These are phyloP conservation scores for Antitype chi DNA, from an alignment of 2,888 invertebrate species.

Conservation along the genomic window DNA sequence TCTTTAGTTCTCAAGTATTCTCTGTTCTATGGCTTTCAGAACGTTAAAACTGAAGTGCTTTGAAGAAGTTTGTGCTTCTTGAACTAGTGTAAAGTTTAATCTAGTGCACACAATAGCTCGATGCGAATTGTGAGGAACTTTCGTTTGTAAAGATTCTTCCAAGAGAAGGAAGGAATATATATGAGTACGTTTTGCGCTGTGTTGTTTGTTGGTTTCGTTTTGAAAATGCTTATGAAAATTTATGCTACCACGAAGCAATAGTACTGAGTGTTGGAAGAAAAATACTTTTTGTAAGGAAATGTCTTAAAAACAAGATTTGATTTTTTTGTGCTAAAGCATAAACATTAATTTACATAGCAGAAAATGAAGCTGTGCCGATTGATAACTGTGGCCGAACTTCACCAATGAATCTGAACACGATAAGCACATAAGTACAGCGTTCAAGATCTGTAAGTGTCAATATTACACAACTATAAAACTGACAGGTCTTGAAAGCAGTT, in stretches of 20 bases:
- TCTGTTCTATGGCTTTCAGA: constrained; percentile 31
- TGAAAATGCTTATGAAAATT: background rate
- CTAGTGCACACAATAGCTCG: constrained; percentile 32
- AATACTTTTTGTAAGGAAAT: background rate
- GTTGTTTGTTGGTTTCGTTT: background rate
- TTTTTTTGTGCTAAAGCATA: background rate
- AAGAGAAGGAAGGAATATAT: constrained; percentile 15
- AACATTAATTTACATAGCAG: background rate
- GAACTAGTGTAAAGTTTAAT: constrained; percentile 46
- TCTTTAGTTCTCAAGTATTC: background rate
- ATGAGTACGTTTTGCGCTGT: constrained; percentile 3
- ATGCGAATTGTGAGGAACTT: constrained; percentile 26
- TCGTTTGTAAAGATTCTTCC: background rate
- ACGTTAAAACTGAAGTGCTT: constrained; percentile 43
- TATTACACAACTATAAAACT: no score
- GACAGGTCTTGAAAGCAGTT: no score
- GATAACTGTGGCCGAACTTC: no score
- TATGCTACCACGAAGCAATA: background rate
- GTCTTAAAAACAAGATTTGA: background rate
- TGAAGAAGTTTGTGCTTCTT: constrained; percentile 32
- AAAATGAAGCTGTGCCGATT: no score
- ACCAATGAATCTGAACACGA: no score
- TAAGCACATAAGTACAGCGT: no score
- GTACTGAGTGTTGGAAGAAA: background rate
- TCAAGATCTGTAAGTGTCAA: no score